Evolutionary conservation across 2,888 invertebrate species (phyloP).

Genomic region (Mimas tiliae): DNA sequence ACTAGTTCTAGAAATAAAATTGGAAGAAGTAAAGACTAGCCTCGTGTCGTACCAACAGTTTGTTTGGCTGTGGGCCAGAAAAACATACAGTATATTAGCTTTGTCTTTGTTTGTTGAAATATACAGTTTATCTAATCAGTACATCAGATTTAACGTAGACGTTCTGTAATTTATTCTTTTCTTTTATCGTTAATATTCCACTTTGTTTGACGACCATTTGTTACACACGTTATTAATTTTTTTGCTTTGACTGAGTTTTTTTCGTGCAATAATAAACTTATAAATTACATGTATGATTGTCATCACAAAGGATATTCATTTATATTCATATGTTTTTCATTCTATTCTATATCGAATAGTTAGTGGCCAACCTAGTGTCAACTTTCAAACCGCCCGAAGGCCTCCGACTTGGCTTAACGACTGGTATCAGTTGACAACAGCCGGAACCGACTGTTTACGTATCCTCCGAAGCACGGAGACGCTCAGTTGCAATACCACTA

Average conservation of each 20-base stretch:
- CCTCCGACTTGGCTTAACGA: too few species aligned
- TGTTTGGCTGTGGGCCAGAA: conserved; percentile 14
- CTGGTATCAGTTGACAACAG: too few species aligned
- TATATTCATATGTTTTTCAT: too few species aligned
- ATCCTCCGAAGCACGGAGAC: too few species aligned
- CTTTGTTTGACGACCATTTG: background rate
- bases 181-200: background rate
- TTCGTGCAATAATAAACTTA: too few species aligned
- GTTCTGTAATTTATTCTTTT: conserved; percentile 11
- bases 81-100: conserved; percentile 8
- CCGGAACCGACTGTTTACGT: too few species aligned
- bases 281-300: too few species aligned
- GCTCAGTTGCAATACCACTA: too few species aligned
- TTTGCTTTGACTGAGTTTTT: background rate
- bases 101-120: conserved; percentile 18
- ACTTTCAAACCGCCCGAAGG: too few species aligned
- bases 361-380: too few species aligned
- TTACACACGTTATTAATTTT: background rate
- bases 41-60: conserved; percentile 16
- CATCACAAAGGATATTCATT: too few species aligned
- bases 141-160: background rate
- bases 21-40: conserved; percentile 6
- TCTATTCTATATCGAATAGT: too few species aligned
- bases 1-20: conserved; percentile 17
- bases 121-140: conserved; percentile 20